Evolutionary conservation across 2,888 invertebrate genomes (phyloP), one percentile per base, ranked within the genome.

Genomic region (Kryphioiulus occultus): DNA sequence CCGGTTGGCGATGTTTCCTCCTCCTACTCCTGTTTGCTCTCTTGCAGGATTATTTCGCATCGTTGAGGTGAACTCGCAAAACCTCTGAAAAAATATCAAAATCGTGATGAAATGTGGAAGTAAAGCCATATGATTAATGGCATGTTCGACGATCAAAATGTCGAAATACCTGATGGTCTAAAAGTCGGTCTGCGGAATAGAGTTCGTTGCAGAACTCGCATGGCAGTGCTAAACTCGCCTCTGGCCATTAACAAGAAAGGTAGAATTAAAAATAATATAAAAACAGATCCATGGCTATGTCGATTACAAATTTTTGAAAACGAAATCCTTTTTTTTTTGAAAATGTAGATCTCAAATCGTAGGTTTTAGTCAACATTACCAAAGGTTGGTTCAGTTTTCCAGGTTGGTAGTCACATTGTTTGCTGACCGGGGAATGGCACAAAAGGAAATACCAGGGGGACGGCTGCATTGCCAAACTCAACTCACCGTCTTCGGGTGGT

Each of bases 191-290:
- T 35, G 42, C 78, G 1, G 85, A 26, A 39, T 59, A 86, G 9
- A 86, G 44, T 35, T 88, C 86, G 26, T 26, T 68, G 42, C 88
- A 88, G 22, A 88, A 85, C 82, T 88, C 88, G 17, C 88, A 88
- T 4, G 88, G 88, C 12, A 88, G 39, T 19, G 44, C 42, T n/a
- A 84, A 26, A 42, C 5, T 42, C n/a, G 78, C 87, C 15, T 82
- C 87, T 87, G 44, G 15, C 1, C 5, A 78, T 78, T 15, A 78
- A 78, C 2, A 44, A 1, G 10, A 44, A 44, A 9, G 44, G 10
- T 10, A 44, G 7, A 35, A 35, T 35, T 35, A 35, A 35, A 35
- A 35, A 2, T 35, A 35, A 35, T 35, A 35, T n/a, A n/a, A n/a
- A n/a, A n/a, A n/a, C n/a, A n/a, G n/a, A n/a, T n/a, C n/a, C n/a